phyloP scores from a whole-genome alignment of 2,888 invertebrate species.

The Coenonympha arcania region DNA sequence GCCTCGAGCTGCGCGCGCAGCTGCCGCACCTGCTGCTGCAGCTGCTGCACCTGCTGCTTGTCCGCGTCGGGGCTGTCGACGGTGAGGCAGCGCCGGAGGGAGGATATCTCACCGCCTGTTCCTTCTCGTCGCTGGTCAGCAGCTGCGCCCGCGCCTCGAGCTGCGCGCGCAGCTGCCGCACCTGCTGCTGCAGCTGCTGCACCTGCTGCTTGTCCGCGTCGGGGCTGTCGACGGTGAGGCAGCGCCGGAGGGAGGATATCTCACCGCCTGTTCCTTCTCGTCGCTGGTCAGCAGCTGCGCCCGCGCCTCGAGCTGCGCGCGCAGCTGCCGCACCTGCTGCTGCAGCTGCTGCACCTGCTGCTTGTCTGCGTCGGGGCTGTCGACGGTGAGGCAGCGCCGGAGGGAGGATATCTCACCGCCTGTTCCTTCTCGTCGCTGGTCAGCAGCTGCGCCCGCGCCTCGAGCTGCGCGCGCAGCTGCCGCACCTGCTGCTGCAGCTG shows the following conservation, averaged over 20 bases:
- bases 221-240: slow-evolving; percentile 33
- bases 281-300: slow-evolving; percentile 33
- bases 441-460: slow-evolving; percentile 40
- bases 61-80: slow-evolving; percentile 39
- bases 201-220: slow-evolving; percentile 42
- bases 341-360: slow-evolving; percentile 37
- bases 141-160: slow-evolving; percentile 51
- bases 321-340: slow-evolving; percentile 55
- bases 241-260: slow-evolving; percentile 30
- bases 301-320: slow-evolving; percentile 55
- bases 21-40: slow-evolving; percentile 49
- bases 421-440: slow-evolving; percentile 33
- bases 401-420: slow-evolving; percentile 20
- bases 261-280: slow-evolving; percentile 30
- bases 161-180: slow-evolving; percentile 55
- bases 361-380: slow-evolving; percentile 41
- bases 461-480: slow-evolving; percentile 62
- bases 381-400: slow-evolving; percentile 35
- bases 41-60: slow-evolving; percentile 40
- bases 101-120: slow-evolving; percentile 24
- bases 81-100: slow-evolving; percentile 33
- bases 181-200: slow-evolving; percentile 44
- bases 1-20: slow-evolving; percentile 63
- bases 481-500: slow-evolving; percentile 44
- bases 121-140: slow-evolving; percentile 30